Evolutionary conservation across 2,888 invertebrate species (phyloP).

Genomic region (Danaus chrysippus): DNA sequence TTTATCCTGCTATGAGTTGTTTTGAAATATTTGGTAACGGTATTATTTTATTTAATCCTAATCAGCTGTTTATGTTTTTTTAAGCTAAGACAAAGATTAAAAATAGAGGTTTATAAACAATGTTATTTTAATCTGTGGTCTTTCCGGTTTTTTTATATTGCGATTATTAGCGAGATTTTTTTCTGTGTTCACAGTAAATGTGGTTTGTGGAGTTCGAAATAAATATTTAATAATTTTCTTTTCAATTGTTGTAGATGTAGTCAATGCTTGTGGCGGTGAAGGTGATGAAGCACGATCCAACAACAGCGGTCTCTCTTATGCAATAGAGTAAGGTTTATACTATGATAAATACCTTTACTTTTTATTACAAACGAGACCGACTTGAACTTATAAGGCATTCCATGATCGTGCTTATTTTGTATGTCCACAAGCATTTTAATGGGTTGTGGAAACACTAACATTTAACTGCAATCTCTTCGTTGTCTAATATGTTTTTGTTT

Average conservation of each 20-base stretch:
- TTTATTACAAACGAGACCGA: conserved; percentile 10
- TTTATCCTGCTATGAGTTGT: conserved; percentile 13
- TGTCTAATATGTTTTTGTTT: conserved; percentile 16
- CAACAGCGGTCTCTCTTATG: conserved; percentile 79
- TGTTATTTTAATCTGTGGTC: no score
- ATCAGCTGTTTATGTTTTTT: conserved; percentile 4
- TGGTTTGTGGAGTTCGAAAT: not conserved
- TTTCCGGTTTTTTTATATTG: no score
- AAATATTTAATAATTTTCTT: conserved; percentile 59
- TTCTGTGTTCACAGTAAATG: not conserved
- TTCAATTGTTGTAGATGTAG: conserved; percentile 88
- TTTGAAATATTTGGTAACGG: conserved; percentile 30
- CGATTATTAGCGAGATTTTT: no score
- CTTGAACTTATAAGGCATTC: conserved; percentile 6
- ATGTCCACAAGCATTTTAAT: conserved; percentile 34
- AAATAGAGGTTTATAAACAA: no score
- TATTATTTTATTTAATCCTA: conserved; percentile 21
- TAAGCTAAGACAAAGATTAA: no score
- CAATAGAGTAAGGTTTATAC: conserved; percentile 71
- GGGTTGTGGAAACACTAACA: conserved; percentile 18
- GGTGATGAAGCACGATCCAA: conserved; percentile 82
- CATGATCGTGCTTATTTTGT: conserved; percentile 27
- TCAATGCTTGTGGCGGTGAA: conserved; percentile 93
- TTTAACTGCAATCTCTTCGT: conserved; percentile 15
- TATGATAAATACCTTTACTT: conserved; percentile 30